Conservation (phyloP, 2,797 vertebrate species). For the Bradypodion ventrale region DNA sequence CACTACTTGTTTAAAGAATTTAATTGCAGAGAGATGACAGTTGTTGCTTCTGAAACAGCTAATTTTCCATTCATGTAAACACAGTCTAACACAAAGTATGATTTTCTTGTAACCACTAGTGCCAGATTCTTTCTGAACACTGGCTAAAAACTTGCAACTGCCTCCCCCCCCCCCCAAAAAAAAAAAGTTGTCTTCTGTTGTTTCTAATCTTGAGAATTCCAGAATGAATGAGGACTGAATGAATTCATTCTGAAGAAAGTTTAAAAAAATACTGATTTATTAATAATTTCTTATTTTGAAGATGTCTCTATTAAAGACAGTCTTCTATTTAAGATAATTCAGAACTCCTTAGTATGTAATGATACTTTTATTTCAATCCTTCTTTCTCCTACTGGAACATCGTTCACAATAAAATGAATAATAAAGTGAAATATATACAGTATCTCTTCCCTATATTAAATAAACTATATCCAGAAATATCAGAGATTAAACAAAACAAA, state of each 20-base stretch:
- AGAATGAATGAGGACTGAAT: slow-evolving; percentile 49
- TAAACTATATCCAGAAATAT: background rate
- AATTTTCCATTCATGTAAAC: slow-evolving; percentile 61
- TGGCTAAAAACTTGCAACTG: slow-evolving; percentile 41
- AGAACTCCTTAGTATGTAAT: background rate
- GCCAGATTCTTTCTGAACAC: slow-evolving; percentile 62
- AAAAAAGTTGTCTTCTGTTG: no score
- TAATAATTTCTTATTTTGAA: background rate
- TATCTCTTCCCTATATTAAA: background rate
- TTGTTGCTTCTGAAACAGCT: slow-evolving; percentile 66
- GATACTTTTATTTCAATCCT: background rate
- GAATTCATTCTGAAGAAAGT: slow-evolving; percentile 20
- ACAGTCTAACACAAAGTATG: slow-evolving; percentile 56
- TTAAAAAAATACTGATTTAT: background rate
- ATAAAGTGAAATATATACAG: background rate
- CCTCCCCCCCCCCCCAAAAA: no score
- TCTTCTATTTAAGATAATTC: no score
- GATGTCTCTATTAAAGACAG: background rate
- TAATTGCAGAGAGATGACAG: slow-evolving; percentile 56
- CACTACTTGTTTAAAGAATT: slow-evolving; percentile 52
- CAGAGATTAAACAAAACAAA: no score
- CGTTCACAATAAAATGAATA: background rate
- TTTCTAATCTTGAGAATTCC: slow-evolving; percentile 54
- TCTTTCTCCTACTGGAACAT: background rate
- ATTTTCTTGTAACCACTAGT: slow-evolving; percentile 58